Conservation (phyloP, 2,797 vertebrate species). For the Glossophaga mutica region DNA sequence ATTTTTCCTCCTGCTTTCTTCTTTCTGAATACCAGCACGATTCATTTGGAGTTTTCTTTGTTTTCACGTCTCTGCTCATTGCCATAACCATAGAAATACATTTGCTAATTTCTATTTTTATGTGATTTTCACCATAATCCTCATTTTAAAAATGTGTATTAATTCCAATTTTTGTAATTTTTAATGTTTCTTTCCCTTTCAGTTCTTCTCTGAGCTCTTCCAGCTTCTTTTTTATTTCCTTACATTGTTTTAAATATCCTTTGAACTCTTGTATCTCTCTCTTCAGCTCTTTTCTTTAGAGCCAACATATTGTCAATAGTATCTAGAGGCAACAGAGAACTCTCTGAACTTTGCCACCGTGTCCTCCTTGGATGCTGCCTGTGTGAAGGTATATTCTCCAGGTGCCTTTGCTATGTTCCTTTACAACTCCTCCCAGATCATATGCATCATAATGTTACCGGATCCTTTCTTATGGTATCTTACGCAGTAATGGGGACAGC, state of each 20-base stretch:
- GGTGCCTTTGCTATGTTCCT: background rate
- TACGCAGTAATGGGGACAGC: background rate
- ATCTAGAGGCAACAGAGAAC: background rate
- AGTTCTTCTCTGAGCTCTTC: background rate
- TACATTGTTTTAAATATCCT: background rate
- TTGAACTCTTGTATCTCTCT: background rate
- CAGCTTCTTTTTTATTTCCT: background rate
- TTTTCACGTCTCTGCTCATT: background rate
- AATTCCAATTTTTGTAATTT: background rate
- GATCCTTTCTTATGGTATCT: background rate
- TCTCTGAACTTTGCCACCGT: background rate
- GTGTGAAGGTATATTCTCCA: background rate
- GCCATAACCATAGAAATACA: background rate
- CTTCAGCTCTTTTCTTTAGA: background rate
- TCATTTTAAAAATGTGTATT: background rate
- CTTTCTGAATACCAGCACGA: slow-evolving; percentile 21
- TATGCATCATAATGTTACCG: background rate
- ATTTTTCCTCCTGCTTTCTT: background rate
- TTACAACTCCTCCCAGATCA: background rate
- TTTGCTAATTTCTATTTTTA: slow-evolving; percentile 2
- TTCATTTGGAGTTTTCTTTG: background rate
- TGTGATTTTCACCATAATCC: background rate
- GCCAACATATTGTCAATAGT: background rate
- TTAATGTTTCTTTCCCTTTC: background rate
- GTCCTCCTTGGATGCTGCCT: background rate